Base-by-base conservation (phyloP, 2,797 vertebrate species). In the Ctenochaetus hawaiiensis region DNA sequence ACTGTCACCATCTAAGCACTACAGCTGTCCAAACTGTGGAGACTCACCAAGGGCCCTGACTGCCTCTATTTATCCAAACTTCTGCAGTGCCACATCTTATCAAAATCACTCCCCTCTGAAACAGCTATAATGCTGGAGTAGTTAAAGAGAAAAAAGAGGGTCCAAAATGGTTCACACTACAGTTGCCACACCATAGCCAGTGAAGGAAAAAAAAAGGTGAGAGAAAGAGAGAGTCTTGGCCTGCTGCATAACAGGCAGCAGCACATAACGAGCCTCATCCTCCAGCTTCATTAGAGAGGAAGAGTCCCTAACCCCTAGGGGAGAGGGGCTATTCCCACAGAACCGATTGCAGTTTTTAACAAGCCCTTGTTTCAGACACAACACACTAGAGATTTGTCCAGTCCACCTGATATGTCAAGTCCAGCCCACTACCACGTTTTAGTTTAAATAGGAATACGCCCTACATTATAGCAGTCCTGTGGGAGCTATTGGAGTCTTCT, bases 281-380 rank as follows among this genome's bases (percentile, higher is more conserved):
- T 91, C 83, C 78, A 71, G 89, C 89, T 94, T 95, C 92, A 93
- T 94, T 95, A 94, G 91, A 85, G 88, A 86, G 72, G 85, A 93
- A 89, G 90, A 90, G 92, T 93, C 90, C 82, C 91, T 87, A 82
- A 87, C 90, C 92, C 86, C 78, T 44, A 70, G 82, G 78, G 87
- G 91, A 82, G 88, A 83, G 66, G 84, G 87, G 82, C 80, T 87
- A 89, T 92, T 93, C 93, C 93, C 93, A 88, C 62, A 51, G 87
- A 81, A 81, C 89, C 90, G 88, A 92, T 91, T 91, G 92, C 91
- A 91, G 89, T 89, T 95, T 94, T 94, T 95, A 95, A 94, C 92
- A 94, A 95, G 94, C 89, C 88, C 80, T 79, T 86, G 81, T 81
- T 92, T 88, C 86, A 90, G 86, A 93, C 90, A 75, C 72, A 75